These are phyloP conservation scores for Cyclargus thomasi DNA, from an alignment of 1,140 invertebrate species.

Conservation along the genomic window DNA sequence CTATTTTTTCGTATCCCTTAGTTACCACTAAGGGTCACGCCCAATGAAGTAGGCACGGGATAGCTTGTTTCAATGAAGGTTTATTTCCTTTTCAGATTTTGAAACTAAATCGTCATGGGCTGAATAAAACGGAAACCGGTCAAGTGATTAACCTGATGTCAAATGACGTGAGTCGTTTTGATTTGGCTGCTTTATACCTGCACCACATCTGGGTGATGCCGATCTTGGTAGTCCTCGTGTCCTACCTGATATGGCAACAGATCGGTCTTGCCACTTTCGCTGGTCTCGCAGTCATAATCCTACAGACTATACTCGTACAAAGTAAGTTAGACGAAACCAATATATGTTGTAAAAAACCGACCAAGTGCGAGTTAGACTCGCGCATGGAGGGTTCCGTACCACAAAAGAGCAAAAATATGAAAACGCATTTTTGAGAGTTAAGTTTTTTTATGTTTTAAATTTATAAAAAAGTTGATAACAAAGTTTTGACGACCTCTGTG, in stretches of 20 bases:
- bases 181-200: slow-evolving; percentile 70
- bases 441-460: too few relatives aligned
- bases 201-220: slow-evolving; percentile 86
- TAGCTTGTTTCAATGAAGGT: too few relatives aligned
- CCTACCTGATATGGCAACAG: slow-evolving; percentile 79
- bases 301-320: slow-evolving; percentile 81
- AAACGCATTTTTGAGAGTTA: too few relatives aligned
- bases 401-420: too few relatives aligned
- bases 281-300: slow-evolving; percentile 77
- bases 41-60: too few relatives aligned
- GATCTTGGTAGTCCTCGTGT: slow-evolving; percentile 78
- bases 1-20: too few relatives aligned
- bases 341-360: too few relatives aligned
- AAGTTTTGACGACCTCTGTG: too few relatives aligned
- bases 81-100: slow-evolving; percentile 62
- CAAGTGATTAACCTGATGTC: slow-evolving; percentile 92
- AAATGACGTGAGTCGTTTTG: slow-evolving; percentile 85
- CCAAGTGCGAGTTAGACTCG: too few relatives aligned
- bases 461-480: too few relatives aligned
- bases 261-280: slow-evolving; percentile 76
- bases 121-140: slow-evolving; percentile 85
- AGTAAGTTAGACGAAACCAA: slow-evolving; percentile 52
- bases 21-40: too few relatives aligned
- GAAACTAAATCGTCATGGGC: slow-evolving; percentile 76
- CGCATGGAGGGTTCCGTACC: too few relatives aligned